Base-by-base conservation (phyloP, 2,797 vertebrate genomes). In the Bufotes viridis region DNA sequence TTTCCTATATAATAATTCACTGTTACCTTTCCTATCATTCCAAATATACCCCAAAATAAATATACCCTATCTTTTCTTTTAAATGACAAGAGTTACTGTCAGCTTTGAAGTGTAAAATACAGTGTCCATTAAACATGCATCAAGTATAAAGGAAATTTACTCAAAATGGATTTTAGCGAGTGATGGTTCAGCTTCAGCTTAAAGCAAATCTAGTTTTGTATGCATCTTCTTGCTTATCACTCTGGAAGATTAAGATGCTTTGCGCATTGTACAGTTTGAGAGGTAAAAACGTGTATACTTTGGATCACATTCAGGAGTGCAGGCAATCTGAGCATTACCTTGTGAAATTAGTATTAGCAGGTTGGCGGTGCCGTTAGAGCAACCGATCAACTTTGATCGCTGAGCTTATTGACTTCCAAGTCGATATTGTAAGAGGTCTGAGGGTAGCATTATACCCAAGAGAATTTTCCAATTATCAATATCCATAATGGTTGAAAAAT, bases 151-250 rank as follows among this genome's bases (percentile, higher is more conserved):
- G 74, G 42, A 76, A 53, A 76, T 76, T 51, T 76, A 76, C 74
- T 91, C 92, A 90, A 94, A 94, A 94, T 93, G 91, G 91, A 95
- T 94, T 94, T 95, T 93, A 93, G 91, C 93, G 93, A 91, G 90
- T 91, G 93, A 92, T 93, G 93, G 93, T 92, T 94, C 92, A 91
- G 92, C 90, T 93, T 91, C 92, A 93, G 93, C 95, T 94, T 93
- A 92, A 94, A 94, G 94, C 87, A 92, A 91, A 93, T 92, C 92
- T 94, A 94, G 95, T 95, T 94, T 92, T 92, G 91, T 94, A 94
- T 95, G 90, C 91, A 93, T 95, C 93, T 94, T 92, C 92, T 92
- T 92, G 92, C 92, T 92, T 93, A 94, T 93, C 91, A 82, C 90
- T 95, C 87, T 87, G 91, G 88, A 90, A 92, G 91, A 94, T 93